These are phyloP conservation scores for Bettongia penicillata DNA, from an alignment of 2,113 vertebrate species.

Conservation along the genomic window DNA sequence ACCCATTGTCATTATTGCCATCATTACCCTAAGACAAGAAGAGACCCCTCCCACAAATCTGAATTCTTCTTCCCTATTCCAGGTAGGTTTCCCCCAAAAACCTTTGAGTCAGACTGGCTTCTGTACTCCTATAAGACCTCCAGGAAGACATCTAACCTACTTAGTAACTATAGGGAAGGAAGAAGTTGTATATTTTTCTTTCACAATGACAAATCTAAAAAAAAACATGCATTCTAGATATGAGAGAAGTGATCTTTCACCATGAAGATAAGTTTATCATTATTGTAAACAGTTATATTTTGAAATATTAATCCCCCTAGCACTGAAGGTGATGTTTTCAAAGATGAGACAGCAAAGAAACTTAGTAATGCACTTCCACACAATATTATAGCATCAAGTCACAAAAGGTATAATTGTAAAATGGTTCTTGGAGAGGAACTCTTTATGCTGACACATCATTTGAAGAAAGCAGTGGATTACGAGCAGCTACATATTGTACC, in stretches of 20 bases:
- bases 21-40: background rate
- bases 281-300: constrained; percentile 40
- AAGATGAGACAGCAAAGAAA: constrained; percentile 21
- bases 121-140: background rate
- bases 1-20: background rate
- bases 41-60: background rate
- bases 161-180: background rate
- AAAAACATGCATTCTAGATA: constrained; percentile 12
- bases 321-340: constrained; percentile 31
- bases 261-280: constrained; percentile 28
- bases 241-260: constrained; percentile 39
- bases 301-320: constrained; percentile 48
- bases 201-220: background rate
- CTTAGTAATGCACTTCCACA: constrained; percentile 27
- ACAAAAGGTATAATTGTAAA: background rate
- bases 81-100: background rate
- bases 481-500: background rate
- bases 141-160: background rate
- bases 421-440: background rate
- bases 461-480: background rate
- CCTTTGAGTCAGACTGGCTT: background rate
- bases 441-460: background rate
- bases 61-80: background rate
- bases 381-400: background rate
- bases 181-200: constrained; percentile 24